Conservation (phyloP, 2,113 vertebrate genomes). For the Pollachius pollachius region DNA sequence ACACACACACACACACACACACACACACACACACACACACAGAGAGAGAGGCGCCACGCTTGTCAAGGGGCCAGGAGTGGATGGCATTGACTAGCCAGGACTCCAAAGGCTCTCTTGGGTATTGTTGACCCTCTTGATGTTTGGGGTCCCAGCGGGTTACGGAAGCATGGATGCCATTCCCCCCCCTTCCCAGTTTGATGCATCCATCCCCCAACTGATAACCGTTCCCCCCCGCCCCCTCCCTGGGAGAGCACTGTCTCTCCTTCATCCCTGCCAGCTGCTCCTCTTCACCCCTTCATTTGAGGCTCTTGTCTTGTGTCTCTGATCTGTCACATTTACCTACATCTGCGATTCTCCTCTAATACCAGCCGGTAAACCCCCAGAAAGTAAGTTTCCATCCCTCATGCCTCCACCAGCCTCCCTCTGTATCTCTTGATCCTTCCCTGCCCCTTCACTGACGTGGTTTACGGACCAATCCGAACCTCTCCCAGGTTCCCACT, state of each 20-base stretch:
- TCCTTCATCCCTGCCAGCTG: not conserved
- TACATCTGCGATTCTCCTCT: no score
- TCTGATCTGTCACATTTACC: no score
- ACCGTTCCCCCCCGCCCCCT: constrained; percentile 7
- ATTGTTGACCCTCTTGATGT: constrained; percentile 52
- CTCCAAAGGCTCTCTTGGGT: constrained; percentile 43
- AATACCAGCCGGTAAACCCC: no score
- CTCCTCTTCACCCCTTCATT: not conserved
- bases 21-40: constrained; percentile 1
- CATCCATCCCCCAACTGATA: constrained; percentile 8
- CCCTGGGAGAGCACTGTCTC: not conserved
- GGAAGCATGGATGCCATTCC: constrained; percentile 42
- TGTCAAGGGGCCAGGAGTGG: no score
- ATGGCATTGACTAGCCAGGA: constrained; percentile 21
- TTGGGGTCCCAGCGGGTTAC: constrained; percentile 30
- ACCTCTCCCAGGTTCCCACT: not conserved
- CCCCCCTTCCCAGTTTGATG: constrained; percentile 17
- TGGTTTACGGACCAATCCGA: no score
- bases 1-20: constrained; percentile 11
- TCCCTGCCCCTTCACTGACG: no score
- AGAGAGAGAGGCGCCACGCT: constrained; percentile 1
- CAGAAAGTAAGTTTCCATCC: no score
- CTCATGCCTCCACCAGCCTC: no score
- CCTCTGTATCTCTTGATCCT: no score
- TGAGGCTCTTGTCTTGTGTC: no score